Conservation (phyloP, 2,888 invertebrate species). For the Cheiracanthium punctorium region DNA sequence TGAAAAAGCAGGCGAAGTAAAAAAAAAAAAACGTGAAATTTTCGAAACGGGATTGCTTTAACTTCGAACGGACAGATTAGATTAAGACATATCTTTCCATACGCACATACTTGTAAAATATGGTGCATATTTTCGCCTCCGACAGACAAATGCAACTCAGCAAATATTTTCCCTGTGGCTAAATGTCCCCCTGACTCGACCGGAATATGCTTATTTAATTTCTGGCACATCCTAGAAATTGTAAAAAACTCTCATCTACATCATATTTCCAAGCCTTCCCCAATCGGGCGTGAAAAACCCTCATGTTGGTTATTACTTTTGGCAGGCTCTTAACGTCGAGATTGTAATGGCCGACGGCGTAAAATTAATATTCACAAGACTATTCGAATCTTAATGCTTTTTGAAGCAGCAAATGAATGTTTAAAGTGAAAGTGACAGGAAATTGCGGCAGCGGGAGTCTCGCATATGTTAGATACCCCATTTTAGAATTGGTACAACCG, state of each 20-base stretch:
- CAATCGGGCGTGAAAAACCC: background rate
- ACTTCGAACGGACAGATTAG: no score
- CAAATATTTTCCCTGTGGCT: background rate
- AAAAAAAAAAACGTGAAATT: no score
- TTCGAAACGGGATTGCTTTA: no score
- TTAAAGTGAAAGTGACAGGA: background rate
- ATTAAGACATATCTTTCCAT: no score
- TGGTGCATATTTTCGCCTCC: background rate
- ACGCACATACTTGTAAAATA: background rate
- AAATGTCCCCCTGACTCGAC: background rate
- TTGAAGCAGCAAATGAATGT: background rate
- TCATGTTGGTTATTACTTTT: background rate
- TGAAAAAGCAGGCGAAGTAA: no score
- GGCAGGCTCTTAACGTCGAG: background rate
- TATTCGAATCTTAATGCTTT: background rate
- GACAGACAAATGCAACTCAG: background rate
- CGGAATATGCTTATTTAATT: conserved; percentile 7
- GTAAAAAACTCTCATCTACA: background rate
- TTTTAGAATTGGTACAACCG: no score
- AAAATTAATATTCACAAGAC: background rate
- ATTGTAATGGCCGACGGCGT: background rate
- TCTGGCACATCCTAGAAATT: background rate
- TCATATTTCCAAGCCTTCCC: background rate
- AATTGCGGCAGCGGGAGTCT: no score
- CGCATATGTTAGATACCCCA: no score